phyloP scores from a whole-genome alignment of 2,888 invertebrate species.

The Tetrapedia diversipes region DNA sequence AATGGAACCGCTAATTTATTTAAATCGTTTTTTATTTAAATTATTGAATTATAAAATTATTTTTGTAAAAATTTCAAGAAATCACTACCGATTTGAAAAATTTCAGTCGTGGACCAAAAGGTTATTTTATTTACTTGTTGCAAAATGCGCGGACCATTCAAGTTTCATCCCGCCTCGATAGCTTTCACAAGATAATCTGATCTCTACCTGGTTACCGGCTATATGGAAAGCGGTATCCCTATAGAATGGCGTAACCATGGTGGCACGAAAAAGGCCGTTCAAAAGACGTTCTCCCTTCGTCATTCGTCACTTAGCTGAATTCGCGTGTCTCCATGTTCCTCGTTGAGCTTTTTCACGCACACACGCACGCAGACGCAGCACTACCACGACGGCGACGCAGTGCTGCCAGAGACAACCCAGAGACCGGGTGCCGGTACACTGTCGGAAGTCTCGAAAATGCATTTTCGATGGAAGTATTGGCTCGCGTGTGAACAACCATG shows the following conservation, averaged over 20 bases:
- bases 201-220: conserved; percentile 33
- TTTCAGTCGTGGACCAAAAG: not conserved
- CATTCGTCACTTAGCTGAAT: conserved; percentile 22
- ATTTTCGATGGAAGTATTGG: conserved; percentile 9
- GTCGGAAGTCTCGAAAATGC: conserved; percentile 50
- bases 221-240: not conserved
- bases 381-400: conserved; percentile 47
- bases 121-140: conserved; percentile 20
- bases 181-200: conserved; percentile 20
- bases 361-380: conserved; percentile 64
- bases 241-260: not conserved
- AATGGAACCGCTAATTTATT: conserved; percentile 22
- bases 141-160: conserved; percentile 11
- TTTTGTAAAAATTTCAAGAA: not conserved
- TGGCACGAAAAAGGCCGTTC: not conserved
- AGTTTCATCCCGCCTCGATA: conserved; percentile 3
- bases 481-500: not conserved
- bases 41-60: too few species aligned
- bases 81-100: not conserved
- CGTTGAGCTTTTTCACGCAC: conserved; percentile 51
- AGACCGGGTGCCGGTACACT: conserved; percentile 39
- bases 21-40: too few species aligned
- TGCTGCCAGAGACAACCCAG: conserved; percentile 42
- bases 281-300: not conserved
- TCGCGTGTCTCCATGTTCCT: conserved; percentile 42